Base-by-base conservation (phyloP, 2,113 vertebrate species). In the Rattus norvegicus region DNA sequence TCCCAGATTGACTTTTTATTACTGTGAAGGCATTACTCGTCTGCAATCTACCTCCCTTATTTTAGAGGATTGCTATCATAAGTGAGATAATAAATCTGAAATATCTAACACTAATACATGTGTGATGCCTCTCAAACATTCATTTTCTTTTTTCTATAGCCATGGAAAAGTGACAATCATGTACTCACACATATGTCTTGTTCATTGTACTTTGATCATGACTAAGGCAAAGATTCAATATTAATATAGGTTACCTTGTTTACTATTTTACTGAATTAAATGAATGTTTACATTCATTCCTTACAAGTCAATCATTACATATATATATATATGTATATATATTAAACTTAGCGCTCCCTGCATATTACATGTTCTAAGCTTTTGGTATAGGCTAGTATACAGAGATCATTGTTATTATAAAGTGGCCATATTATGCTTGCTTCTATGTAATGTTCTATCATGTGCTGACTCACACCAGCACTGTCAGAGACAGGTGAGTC, bases 211-310 rank as follows among this genome's bases (percentile, higher is more conserved):
- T 85, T 61, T 75, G 47, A 80, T 81, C 76, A 61, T 3, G 73
- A 89, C 72, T 65, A 61, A 67, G 93, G 19, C 95, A 93, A 77
- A 91, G 79, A 43, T 33, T 88, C 52, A 49, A 0, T 76, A 36
- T 88, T 90, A 81, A 89, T 86, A 11, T 13, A 17, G 39, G 36
- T 80, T 73, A 88, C 67, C n/a, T 89, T 89, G 19, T 56, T 95
- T 88, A 94, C 47, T 22, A 39, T 84, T 33, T 65, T 88, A 76
- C 56, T 52, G 47, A 90, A 61, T 67, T 90, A 95, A 92, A 89
- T 83, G 28, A 77, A 69, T 76, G 19, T 39, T n/a, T n/a, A n/a
- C n/a, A n/a, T n/a, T n/a, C n/a, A n/a, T n/a, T 72, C 13, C 85
- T 36, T 54, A 30, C 63, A 72, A 39, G 47, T 49, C 63, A n/a